These are phyloP conservation scores for Rotaria sp. DNA, from an alignment of 2,888 invertebrate species.

Conservation along the genomic window DNA sequence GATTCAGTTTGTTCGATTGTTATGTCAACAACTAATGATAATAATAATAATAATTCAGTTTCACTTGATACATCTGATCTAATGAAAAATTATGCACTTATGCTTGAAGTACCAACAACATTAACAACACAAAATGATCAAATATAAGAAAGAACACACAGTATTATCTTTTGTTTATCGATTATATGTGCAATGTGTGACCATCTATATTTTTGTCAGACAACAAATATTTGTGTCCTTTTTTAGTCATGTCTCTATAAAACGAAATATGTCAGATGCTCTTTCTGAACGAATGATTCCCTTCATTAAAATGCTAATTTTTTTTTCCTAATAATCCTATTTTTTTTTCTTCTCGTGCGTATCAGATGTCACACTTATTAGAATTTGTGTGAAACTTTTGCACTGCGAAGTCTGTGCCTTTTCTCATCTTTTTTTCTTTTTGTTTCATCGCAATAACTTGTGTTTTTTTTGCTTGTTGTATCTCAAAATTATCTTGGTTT, in stretches of 20 bases:
- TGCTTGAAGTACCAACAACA: conserved; percentile 8
- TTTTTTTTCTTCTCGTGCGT: not conserved
- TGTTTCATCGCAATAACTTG: not conserved
- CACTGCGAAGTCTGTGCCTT: not conserved
- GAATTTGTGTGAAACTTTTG: not conserved
- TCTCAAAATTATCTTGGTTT: not conserved
- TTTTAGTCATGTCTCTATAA: conserved; percentile 3
- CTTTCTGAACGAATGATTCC: conserved; percentile 2
- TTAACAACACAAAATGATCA: not conserved
- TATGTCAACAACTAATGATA: not conserved
- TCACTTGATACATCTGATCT: conserved; percentile 1
- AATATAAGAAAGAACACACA: not conserved
- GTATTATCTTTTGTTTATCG: not conserved
- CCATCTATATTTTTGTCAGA: not conserved
- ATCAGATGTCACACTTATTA: conserved; percentile 7
- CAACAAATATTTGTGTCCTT: not conserved
- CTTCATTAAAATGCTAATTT: conserved; percentile 13
- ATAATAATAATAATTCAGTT: not conserved
- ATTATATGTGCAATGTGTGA: not conserved
- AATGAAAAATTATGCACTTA: not conserved
- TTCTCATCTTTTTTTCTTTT: not conserved
- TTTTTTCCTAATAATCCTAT: not conserved
- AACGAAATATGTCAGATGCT: not conserved
- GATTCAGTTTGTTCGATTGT: not conserved
- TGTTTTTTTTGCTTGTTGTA: conserved; percentile 24